Evolutionary conservation across 2,113 vertebrate genomes (phyloP), one percentile per base, ranked within the genome.

Genomic region (Anhinga anhinga): DNA sequence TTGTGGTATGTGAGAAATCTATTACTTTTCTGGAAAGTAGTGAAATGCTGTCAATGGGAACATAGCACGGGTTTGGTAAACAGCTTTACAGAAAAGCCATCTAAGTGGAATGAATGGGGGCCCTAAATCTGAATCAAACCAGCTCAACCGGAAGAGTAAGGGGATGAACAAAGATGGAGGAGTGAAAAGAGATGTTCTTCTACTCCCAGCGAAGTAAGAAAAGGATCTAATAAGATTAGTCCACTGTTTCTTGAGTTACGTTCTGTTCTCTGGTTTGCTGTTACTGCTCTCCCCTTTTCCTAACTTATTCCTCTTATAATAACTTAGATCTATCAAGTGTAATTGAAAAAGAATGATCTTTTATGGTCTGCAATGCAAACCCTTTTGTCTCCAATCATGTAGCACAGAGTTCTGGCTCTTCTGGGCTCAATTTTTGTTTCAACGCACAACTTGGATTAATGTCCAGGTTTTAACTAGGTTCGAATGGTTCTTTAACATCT

Each of bases 101-200:
- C 72, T 74, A 45, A 88, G 5, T 65, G 49, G 72, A 86, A 91
- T 77, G 66, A 94, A 95, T 85, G 45, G 14, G 53, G 7, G 38
- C 50, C n/a, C 56, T 96, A 85, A 95, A 93, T 85, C 89, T 96
- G 70, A 71, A 89, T 93, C 59, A 65, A 34, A 90, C 20, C 84
- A 85, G 56, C 73, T 93, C 77, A 82, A 13, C 62, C 2, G 12
- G 58, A 88, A 90, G 67, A 42, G 55, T 25, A 36, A 77, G 53
- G 63, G 58, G 58, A 85, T 55, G 91, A 50, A 87, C 70, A 70
- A 52, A 61, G 78, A 79, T 65, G 61, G 58, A 69, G 44, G 81
- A 85, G 62, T 77, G 70, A 82, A 93, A 85, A 89, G 82, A 74
- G 32, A 77, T 0, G 0, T 36, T 74, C 74, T 82, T 87, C 81